These are phyloP conservation scores for Drosophila nebulosa DNA, from an alignment of 1,140 invertebrate species.

Conservation along the genomic window DNA sequence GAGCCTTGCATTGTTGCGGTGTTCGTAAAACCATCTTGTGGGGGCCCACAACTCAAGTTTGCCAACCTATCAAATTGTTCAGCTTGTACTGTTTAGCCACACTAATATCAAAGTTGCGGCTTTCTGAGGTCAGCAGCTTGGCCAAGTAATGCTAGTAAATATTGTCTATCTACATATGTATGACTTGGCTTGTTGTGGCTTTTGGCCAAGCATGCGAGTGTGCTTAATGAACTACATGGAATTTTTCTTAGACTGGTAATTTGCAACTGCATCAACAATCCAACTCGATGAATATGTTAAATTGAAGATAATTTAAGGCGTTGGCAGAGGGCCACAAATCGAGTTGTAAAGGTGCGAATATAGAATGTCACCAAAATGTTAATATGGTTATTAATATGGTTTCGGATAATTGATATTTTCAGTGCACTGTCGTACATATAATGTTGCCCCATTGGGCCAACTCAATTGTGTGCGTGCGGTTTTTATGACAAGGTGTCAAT, in stretches of 20 bases:
- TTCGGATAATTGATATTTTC: background rate
- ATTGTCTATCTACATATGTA: background rate
- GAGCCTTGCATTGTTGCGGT: too few relatives aligned
- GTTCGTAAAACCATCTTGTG: too few relatives aligned
- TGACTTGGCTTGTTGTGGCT: background rate
- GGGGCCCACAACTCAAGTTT: too few relatives aligned
- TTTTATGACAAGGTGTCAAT: slow-evolving; percentile 12
- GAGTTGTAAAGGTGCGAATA: background rate
- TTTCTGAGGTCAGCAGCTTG: background rate
- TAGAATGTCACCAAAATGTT: background rate
- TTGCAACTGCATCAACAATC: background rate
- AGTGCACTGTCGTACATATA: background rate
- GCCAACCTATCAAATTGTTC: too few relatives aligned
- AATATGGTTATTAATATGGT: background rate
- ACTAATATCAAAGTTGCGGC: background rate
- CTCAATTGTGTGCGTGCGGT: background rate
- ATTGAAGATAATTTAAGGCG: background rate
- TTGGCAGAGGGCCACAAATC: background rate
- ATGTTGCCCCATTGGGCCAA: background rate
- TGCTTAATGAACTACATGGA: background rate
- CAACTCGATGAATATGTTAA: background rate
- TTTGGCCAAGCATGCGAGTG: background rate
- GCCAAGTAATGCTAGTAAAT: background rate
- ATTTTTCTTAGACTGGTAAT: background rate
- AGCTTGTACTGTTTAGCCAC: background rate